Base-by-base conservation (phyloP, 2,113 vertebrate genomes). In the Aramus guarauna region DNA sequence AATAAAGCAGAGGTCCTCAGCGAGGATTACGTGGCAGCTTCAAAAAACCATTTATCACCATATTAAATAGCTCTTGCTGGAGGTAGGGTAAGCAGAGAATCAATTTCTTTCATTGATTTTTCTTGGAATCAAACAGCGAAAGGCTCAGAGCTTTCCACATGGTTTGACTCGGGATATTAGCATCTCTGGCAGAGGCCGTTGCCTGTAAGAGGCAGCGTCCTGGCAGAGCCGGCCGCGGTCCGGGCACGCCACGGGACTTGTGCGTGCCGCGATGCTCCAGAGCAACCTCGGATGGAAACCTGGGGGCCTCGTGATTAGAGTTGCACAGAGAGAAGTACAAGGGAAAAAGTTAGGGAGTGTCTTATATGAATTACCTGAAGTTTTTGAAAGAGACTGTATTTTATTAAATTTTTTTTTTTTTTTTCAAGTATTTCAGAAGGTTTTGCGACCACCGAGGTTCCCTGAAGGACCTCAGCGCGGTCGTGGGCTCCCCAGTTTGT, bases 61-160 rank as follows among this genome's bases (percentile, higher is more conserved):
- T n/a, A 29, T 87, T 66, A 81, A 94, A 50, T 74, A 84, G 79
- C 39, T 67, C 63, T 86, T 91, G 83, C 81, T 81, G 77, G 84
- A 94, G 79, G 53, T 86, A 15, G 4, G 4, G 84, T 68, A 82
- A 94, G 78, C 30, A 79, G 60, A 64, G 53, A 71, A 94, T 89
- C 80, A 26, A 89, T 94, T 36, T 15, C 30, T 80, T 45, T 21
- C 47, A 89, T 91, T 84, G 91, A 87, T 97, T 91, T 91, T 92
- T 75, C 89, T 85, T 92, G 69, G 89, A 93, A 87, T 82, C 43
- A 27, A 75, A 68, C 19, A 73, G 45, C 56, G 71, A 58, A 75
- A 68, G 14, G 30, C 43, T 90, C 50, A 77, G 76, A 59, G 79
- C 52, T 43, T 52, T 76, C 63, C 79, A 90, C 93, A 67, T 16